Conservation (phyloP, 2,797 vertebrate genomes). For the Halcyon badia region DNA sequence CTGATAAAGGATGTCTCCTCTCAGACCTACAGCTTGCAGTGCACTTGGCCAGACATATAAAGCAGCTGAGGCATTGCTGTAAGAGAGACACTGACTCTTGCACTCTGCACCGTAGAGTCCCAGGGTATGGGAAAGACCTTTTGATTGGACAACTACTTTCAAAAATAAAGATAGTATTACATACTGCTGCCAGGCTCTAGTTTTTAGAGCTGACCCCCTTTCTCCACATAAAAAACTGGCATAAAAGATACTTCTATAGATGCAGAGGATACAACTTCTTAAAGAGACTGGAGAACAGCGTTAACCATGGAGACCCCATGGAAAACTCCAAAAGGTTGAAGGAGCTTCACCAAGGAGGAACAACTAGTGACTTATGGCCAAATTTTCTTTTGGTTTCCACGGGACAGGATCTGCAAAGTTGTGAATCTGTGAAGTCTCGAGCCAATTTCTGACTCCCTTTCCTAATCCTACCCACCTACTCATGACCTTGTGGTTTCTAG, state of each 20-base stretch:
- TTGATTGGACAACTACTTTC: neutral
- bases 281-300: rapidly evolving
- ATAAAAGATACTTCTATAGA: neutral
- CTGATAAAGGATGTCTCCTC: neutral
- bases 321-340: neutral
- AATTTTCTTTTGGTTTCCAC: neutral
- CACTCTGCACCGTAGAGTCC: neutral
- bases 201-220: neutral
- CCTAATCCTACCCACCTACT: neutral
- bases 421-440: neutral
- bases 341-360: neutral
- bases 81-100: neutral
- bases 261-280: neutral
- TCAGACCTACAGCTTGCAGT: neutral
- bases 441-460: neutral
- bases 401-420: neutral
- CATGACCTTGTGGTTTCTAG: neutral
- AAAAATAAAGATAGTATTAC: neutral
- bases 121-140: neutral
- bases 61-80: neutral
- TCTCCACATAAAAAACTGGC: neutral
- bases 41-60: neutral
- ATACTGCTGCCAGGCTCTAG: neutral
- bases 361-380: neutral
- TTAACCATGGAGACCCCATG: neutral